Evolutionary conservation across 1,140 invertebrate species (phyloP), one percentile per base, ranked within the genome.

Genomic region (Scaptomyza pallida): DNA sequence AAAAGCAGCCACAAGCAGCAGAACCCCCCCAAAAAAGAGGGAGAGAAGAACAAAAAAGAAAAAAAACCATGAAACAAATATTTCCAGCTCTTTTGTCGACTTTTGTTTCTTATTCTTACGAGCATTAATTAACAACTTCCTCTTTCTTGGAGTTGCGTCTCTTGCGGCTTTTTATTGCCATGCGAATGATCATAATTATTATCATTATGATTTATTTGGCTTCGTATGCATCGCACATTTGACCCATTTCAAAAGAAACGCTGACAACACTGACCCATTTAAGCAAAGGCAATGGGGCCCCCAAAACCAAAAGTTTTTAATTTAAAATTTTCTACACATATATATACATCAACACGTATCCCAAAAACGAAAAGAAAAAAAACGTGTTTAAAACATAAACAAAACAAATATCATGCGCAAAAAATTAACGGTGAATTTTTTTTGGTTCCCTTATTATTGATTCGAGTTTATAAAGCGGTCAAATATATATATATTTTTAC

Each of bases 121-220:
- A 48, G 75, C 77, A 76, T 86, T 85, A 86, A 86, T 88, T 86
- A 86, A 82, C 74, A 57, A 86, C 81, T 88, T 86, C 81, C 81
- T 86, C 70, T 9, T 30, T 30, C 26, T 30, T 71, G 60, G 19
- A 45, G n/a, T 40, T 54, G 57, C 47, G 44, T 55, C 21, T 55
- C 21, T 56, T 23, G 57, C 54, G 43, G 56, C 75, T 76, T 76
- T 21, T 86, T 75, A 74, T 74, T 69, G 70, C 65, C 65, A 44
- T 50, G 64, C 76, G 77, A 86, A 86, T 73, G 73, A 48, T 43
- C 71, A 86, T 86, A 77, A 85, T 83, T 72, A 78, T 72, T 33
- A 57, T 70, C 35, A 44, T 70, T 51, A 60, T 72, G 54, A 72
- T 65, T 64, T 85, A 79, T 67, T 76, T 69, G 30, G 13, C 15